Evolutionary conservation across 2,113 vertebrate species (phyloP), one percentile per base, ranked within the genome.

Genomic region (Indicator indicator): DNA sequence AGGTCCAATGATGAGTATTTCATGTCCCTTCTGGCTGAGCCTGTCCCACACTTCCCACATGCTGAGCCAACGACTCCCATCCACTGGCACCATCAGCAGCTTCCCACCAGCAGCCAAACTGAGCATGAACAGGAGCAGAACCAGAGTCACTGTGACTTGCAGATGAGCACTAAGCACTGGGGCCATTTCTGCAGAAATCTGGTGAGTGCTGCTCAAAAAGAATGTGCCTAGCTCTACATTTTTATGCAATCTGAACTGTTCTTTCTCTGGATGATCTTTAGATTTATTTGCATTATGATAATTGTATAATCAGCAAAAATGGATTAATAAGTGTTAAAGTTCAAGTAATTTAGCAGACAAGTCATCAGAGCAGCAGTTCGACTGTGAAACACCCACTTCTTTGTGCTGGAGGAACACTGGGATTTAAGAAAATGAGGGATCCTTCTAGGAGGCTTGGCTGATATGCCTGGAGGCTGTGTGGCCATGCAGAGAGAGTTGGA

Each of bases 1-100:
- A 2, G 98, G 97, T 1, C 98, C 97, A 27, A 98, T 27, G 16
- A 98, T 96, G 0, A 98, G 97, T 16, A 98, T 84, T 11, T 94
- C 90, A 30, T 99, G 98, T 23, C 48, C 48, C 21, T 50, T 50
- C 9, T 48, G 19, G 19, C 11, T 50, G 11, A 50, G 48, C 23
- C 21, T 16, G 16, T 50, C 48, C 48, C 23, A 23, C 21, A 24
- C 11, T 24, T 23, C 11, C 5, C 96, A 96, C 5, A 24, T 23
- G 48, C 21, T 50, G 48, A 50, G 21, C 48, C 48, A 50, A 24
- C 11, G 21, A 50, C 21, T 50, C 21, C 46, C 48, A 50, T 50
- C 48, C 48, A 50, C 20, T 5, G 6, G 48, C 48, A 50, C 10
- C 48, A 23, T 6, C 48, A 50, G 48, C 48, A 50, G 21, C 10